Conservation (phyloP, 2,113 vertebrate species). For the Silurus glanis region DNA sequence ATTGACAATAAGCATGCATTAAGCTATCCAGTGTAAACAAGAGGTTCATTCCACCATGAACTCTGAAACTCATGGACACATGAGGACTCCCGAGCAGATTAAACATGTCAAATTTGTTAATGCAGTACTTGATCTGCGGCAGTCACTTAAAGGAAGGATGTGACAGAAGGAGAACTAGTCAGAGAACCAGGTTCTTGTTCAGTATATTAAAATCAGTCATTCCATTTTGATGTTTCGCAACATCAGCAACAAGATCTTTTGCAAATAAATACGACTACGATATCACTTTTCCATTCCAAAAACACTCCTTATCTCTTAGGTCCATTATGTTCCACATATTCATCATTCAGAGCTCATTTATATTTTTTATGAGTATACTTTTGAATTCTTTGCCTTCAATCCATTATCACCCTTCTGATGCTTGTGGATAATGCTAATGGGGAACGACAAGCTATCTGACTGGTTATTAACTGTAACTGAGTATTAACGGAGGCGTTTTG, state of each 20-base stretch:
- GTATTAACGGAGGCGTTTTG: slow-evolving; percentile 7
- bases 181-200: neutral
- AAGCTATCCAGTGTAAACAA: neutral
- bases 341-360: neutral
- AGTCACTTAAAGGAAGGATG: neutral
- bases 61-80: neutral
- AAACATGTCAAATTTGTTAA: neutral
- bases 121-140: neutral
- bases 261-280: neutral
- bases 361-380: neutral
- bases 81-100: neutral
- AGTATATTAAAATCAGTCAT: neutral
- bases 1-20: neutral
- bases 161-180: neutral
- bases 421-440: neutral
- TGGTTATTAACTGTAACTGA: neutral
- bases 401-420: slow-evolving; percentile 1
- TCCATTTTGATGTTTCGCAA: neutral
- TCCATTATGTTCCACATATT: neutral
- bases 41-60: neutral
- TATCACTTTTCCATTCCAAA: neutral
- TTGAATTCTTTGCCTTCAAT: neutral
- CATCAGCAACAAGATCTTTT: neutral
- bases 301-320: neutral
- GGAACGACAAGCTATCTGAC: neutral